Base-by-base conservation (phyloP, 2,113 vertebrate species). In the Fregata magnificens region DNA sequence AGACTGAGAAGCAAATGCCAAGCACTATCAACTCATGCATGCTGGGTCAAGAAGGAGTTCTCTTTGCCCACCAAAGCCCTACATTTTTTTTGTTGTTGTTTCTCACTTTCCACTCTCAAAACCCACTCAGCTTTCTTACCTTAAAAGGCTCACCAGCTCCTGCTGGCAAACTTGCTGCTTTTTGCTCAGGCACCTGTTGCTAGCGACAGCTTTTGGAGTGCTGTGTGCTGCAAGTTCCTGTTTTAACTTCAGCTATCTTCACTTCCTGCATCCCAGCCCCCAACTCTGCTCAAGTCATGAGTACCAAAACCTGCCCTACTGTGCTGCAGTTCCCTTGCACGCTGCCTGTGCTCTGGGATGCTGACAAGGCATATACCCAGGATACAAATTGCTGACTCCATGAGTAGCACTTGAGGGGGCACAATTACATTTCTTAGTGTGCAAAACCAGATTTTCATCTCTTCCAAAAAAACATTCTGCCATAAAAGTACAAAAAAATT, bases 221-320 rank as follows among this genome's bases (percentile, higher is more conserved):
- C 55, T 53, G 40, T 4, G 62, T 34, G 29, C 82, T 63, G 53
- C 0, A 13, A 90, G 96, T 98, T 98, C 97, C 97, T 95, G 89
- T 95, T 97, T 96, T 36, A 91, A n/a, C 45, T 85, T 83, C 79
- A 78, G 66, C 66, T 49, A 11, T 69, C 67, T 74, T 66, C 87
- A 66, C 80, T 96, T 96, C 97, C 97, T 95, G 91, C 3, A 1
- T 9, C 90, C 86, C 94, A 92, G 66, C 88, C 95, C 91, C 88
- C 92, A 69, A 5, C 82, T 55, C 47, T 40, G 58, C 71, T 53
- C 47, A 6, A 44, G 34, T 11, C 5, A 1, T 2, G 4, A 81
- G 73, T 10, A 34, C 47, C 71, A 42, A 38, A 67, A 70, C 18
- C 36, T 73, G 66, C n/a, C 6, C 16, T 34, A 4, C 38, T 1